Evolutionary conservation across 2,888 invertebrate species (phyloP).

Genomic region (Laspeyria flexula): DNA sequence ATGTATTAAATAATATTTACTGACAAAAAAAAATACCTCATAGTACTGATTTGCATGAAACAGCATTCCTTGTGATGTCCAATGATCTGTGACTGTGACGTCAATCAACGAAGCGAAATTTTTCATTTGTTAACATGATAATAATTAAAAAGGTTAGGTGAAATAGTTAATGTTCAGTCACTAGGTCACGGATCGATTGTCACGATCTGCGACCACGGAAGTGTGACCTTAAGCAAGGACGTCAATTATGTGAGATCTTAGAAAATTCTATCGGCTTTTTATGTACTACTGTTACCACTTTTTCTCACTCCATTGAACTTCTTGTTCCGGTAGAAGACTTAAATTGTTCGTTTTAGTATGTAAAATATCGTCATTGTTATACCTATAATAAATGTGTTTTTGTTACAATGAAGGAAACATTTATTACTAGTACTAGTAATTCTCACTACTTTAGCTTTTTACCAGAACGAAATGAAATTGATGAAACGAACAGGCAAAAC

Average conservation of each 20-base stretch:
- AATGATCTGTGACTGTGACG: background rate
- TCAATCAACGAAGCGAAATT: background rate
- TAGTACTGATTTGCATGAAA: too few species aligned
- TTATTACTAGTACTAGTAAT: too few species aligned
- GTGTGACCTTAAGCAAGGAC: slow-evolving; percentile 48
- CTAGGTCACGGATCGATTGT: slow-evolving; percentile 38
- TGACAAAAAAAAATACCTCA: too few species aligned
- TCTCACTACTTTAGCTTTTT: too few species aligned
- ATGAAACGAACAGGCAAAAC: too few species aligned
- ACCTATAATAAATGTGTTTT: too few species aligned
- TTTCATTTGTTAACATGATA: background rate
- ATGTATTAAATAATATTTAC: too few species aligned
- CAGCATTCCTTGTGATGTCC: too few species aligned
- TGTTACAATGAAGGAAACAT: too few species aligned
- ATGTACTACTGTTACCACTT: slow-evolving; percentile 11
- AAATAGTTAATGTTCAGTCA: slow-evolving; percentile 25
- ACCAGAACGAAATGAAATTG: too few species aligned
- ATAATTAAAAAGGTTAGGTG: slow-evolving; percentile 22
- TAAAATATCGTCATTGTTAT: too few species aligned
- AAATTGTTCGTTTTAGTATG: background rate
- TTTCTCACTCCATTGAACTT: slow-evolving; percentile 1
- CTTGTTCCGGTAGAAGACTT: background rate
- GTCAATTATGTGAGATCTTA: slow-evolving; percentile 41
- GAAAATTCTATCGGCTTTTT: slow-evolving; percentile 35
- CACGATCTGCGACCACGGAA: slow-evolving; percentile 48